Conservation (phyloP, 2,113 vertebrate species). For the Jacana jacana region DNA sequence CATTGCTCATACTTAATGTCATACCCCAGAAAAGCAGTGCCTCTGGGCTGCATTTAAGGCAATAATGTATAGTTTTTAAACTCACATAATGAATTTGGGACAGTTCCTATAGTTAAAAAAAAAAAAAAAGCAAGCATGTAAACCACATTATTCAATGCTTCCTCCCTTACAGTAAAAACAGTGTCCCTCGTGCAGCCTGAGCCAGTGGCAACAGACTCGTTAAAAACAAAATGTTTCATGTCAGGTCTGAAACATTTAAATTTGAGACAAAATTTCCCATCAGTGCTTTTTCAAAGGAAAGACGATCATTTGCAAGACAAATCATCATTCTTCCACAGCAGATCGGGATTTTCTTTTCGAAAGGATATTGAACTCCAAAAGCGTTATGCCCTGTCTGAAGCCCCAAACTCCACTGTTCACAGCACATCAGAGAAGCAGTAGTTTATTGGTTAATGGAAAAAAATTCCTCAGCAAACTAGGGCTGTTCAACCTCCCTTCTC, state of each 20-base stretch:
- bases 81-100: neutral
- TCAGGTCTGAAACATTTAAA: neutral
- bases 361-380: slow-evolving; percentile 21
- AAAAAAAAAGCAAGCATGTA: neutral
- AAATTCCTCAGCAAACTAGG: slow-evolving; percentile 1
- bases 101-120: neutral
- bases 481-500: neutral
- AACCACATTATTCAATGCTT: neutral
- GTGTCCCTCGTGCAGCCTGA: neutral
- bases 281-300: slow-evolving; percentile 16
- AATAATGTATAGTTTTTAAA: neutral
- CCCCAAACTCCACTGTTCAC: neutral
- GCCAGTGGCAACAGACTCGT: neutral
- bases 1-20: neutral
- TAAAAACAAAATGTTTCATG: neutral
- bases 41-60: neutral
- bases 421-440: neutral
- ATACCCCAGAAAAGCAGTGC: neutral
- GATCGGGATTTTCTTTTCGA: slow-evolving; percentile 18
- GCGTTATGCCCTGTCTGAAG: neutral
- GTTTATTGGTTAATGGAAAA: slow-evolving; percentile 24
- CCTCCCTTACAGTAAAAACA: neutral
- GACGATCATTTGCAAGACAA: neutral
- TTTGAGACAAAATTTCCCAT: neutral
- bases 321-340: neutral